These are phyloP conservation scores for Eurystomus glaucurus DNA, from an alignment of 2,797 vertebrate genomes.

Conservation along the genomic window DNA sequence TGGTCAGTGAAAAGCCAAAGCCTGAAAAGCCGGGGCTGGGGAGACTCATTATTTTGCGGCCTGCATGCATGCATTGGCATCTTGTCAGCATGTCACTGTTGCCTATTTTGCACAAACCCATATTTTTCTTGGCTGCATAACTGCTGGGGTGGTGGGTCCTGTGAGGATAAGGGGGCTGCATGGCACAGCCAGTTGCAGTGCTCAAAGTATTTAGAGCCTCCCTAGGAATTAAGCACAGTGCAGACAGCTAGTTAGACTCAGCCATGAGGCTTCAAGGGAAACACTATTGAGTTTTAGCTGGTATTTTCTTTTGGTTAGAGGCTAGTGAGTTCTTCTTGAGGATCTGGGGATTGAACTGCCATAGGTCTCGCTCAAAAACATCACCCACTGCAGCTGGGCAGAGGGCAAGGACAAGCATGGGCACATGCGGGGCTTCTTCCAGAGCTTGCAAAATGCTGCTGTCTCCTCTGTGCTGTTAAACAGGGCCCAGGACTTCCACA, in stretches of 20 bases:
- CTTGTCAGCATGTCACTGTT: rapidly evolving
- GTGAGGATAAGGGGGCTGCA: background rate
- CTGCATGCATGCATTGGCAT: rapidly evolving
- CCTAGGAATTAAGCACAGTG: rapidly evolving
- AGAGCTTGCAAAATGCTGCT: background rate
- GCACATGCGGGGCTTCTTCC: rapidly evolving
- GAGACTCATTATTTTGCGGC: background rate
- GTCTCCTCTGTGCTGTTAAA: slow-evolving; percentile 16
- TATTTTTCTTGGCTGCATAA: background rate
- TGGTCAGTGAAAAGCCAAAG: rapidly evolving
- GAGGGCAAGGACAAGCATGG: rapidly evolving
- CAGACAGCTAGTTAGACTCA: background rate
- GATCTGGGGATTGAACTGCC: background rate
- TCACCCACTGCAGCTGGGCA: rapidly evolving
- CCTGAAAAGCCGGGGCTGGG: rapidly evolving
- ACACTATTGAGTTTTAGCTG: background rate
- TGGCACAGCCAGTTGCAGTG: rapidly evolving
- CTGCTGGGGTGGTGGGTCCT: background rate
- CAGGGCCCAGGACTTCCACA: background rate
- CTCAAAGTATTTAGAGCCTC: background rate
- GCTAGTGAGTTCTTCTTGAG: background rate
- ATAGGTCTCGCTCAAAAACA: rapidly evolving
- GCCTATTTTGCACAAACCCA: rapidly evolving
- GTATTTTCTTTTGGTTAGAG: background rate
- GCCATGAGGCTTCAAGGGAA: background rate